Percentiles rank a stretch among this genome's conserved stretches.
These are phyloP conservation scores for Alitta virens DNA, from an alignment of 2,888 invertebrate species.

Conservation along the genomic window DNA sequence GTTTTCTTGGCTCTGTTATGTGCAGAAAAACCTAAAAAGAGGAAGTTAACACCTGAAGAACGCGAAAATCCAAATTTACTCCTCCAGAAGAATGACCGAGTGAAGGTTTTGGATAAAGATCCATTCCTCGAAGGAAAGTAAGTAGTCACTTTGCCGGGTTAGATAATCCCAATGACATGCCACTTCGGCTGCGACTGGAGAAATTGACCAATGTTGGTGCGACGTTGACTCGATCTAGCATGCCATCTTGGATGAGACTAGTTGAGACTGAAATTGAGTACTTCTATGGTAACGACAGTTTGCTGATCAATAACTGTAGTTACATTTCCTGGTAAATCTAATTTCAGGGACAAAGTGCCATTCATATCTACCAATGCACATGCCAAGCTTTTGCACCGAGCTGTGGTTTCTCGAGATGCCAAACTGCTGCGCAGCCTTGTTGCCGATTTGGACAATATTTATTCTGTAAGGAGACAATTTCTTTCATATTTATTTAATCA, in stretches of 20 bases:
- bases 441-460: conserved; percentile 48
- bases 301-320: background rate
- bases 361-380: conserved; percentile 57
- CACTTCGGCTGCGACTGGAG: too few relatives aligned
- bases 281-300: too few relatives aligned
- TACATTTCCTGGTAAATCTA: background rate
- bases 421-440: conserved; percentile 53
- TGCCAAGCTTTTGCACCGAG: conserved; percentile 58
- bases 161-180: too few relatives aligned
- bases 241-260: too few relatives aligned
- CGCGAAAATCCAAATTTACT: conserved; percentile 50
- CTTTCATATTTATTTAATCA: background rate
- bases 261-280: too few relatives aligned
- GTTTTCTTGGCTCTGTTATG: too few relatives aligned
- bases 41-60: conserved; percentile 6
- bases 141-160: conserved; percentile 16
- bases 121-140: conserved; percentile 57
- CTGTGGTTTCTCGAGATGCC: conserved; percentile 55
- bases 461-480: conserved; percentile 38
- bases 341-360: conserved; percentile 54
- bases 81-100: conserved; percentile 52
- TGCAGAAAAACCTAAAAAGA: conserved; percentile 8
- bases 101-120: conserved; percentile 54
- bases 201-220: too few relatives aligned
- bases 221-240: too few relatives aligned